Percentiles rank a stretch among this genome's conserved stretches.
Conservation (phyloP, 2,888 invertebrate genomes). For the Oeneis ivallda region DNA sequence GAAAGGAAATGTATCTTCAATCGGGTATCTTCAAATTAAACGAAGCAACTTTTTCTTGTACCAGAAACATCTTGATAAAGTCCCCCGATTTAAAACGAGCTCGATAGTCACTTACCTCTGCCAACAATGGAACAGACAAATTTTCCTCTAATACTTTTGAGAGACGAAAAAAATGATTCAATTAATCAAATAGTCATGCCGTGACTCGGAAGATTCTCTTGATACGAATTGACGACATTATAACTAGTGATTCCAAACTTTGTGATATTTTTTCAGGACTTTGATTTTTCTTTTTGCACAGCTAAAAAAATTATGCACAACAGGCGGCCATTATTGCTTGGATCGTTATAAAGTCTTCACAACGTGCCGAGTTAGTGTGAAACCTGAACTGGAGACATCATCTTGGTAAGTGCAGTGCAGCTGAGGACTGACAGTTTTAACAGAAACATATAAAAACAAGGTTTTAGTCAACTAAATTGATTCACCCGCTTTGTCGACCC, state of each 20-base stretch:
- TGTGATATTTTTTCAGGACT: background rate
- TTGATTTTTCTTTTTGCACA: too few species aligned
- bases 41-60: slow-evolving; percentile 5
- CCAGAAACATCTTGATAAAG: slow-evolving; percentile 13
- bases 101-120: slow-evolving; percentile 24
- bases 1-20: too few species aligned
- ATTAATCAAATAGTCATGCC: slow-evolving; percentile 78
- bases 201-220: slow-evolving; percentile 71
- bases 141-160: slow-evolving; percentile 46
- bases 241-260: slow-evolving; percentile 42
- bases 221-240: slow-evolving; percentile 74
- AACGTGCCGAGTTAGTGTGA: too few species aligned
- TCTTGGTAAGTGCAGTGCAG: too few species aligned
- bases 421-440: too few species aligned
- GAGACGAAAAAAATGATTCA: slow-evolving; percentile 72
- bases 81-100: slow-evolving; percentile 21
- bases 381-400: too few species aligned
- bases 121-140: slow-evolving; percentile 44
- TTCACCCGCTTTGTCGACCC: too few species aligned
- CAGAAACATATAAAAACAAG: too few species aligned
- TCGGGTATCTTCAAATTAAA: background rate
- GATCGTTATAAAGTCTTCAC: too few species aligned
- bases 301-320: too few species aligned
- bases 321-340: too few species aligned
- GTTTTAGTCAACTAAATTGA: too few species aligned